phyloP scores from a whole-genome alignment of 2,888 invertebrate species.

The Formica aserva region DNA sequence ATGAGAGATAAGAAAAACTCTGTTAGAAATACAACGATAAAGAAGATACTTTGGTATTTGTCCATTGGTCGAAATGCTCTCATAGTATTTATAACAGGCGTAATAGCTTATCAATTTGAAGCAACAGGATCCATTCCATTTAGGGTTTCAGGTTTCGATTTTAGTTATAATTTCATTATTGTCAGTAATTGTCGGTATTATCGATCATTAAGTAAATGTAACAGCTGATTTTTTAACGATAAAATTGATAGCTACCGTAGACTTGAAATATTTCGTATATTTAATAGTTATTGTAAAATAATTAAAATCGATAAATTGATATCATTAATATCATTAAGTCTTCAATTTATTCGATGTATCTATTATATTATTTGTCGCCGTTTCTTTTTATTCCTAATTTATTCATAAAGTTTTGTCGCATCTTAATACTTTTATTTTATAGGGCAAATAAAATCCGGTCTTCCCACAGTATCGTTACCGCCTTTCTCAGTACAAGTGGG shows the following conservation, averaged over 20 bases:
- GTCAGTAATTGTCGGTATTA: neutral
- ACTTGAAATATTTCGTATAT: neutral
- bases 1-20: conserved; percentile 23
- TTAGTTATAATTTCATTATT: neutral
- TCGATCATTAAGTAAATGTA: neutral
- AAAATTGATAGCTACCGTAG: neutral
- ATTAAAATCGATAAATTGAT: neutral
- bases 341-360: neutral
- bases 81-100: conserved; percentile 89
- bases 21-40: conserved; percentile 85
- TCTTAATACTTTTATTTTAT: neutral
- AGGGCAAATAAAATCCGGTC: conserved; percentile 89
- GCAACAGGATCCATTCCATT: conserved; percentile 88
- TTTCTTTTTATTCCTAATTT: neutral
- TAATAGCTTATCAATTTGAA: conserved; percentile 87
- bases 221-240: neutral
- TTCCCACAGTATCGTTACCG: conserved; percentile 90
- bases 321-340: neutral
- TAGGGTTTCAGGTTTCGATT: conserved; percentile 81
- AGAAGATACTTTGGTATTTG: conserved; percentile 90
- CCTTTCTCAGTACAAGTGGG: conserved; percentile 88
- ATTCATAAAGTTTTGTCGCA: neutral
- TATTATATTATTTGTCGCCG: neutral
- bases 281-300: neutral
- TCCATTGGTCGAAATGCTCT: conserved; percentile 93